Evolutionary conservation across 1,140 invertebrate species (phyloP), one percentile per base, ranked within the genome.

Genomic region (Drosophila ogumai): DNA sequence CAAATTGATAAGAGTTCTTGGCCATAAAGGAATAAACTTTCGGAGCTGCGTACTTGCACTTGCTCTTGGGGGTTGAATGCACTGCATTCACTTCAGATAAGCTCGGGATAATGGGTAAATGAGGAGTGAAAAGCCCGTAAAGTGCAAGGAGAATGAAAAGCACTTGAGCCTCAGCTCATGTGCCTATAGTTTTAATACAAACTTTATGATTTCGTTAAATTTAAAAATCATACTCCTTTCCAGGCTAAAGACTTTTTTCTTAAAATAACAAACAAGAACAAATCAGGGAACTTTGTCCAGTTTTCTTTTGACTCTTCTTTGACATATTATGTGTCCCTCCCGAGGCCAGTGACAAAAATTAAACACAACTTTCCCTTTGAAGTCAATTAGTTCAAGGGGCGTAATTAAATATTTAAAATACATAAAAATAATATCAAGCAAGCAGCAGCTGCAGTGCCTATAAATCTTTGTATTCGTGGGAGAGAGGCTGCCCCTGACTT

Each of bases 401-500:
- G 8, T 52, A 32, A 54, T 69, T 54, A 54, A 69, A 31, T 69
- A 44, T 22, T 66, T 47, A 6, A 65, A 60, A 46, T 61, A 36
- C 34, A 28, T 25, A 8, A 13, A 52, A 54, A 52, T 19, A 28
- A 13, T 46, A 17, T 22, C 22, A 46, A 13, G 7, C 38, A 13
- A 17, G 6, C 54, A 47, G 22, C 13, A 49, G 25, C 44, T 65
- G 44, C 25, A 40, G 19, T 49, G 50, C 50, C 34, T 25, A 49
- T 19, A 32, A 38, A 63, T 65, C 64, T 32, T 43, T 58, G 61
- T 32, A 49, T 71, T 71, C 36, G 44, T 58, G 52, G 68, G 52
- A 41, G 68, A 71, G 32, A 40, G 65, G 15, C 52, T 58, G 72
- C 12, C 82, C 75, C 82, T 86, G 82, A 82, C 82, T 72, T 57